phyloP scores from a whole-genome alignment of 2,113 vertebrate genomes.

The Halichoeres trimaculatus region DNA sequence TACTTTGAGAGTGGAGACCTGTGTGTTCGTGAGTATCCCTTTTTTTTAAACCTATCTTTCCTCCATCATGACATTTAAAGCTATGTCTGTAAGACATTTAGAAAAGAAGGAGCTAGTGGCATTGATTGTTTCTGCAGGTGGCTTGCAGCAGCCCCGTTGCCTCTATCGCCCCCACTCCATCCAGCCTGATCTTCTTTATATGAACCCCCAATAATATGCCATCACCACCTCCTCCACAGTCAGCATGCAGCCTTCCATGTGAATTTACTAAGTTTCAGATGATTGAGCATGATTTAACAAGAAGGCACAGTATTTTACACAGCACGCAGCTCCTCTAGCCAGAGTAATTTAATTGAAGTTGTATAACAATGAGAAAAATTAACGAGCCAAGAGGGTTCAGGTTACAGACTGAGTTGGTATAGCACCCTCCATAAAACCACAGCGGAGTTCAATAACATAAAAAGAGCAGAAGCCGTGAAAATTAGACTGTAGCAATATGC shows the following conservation, averaged over 20 bases:
- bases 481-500: conserved; percentile 49
- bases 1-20: conserved; percentile 96
- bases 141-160: background rate
- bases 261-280: conserved; percentile 41
- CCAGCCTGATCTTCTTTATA: conserved; percentile 15
- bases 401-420: conserved; percentile 64
- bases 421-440: conserved; percentile 69
- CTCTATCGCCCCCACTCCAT: background rate
- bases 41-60: conserved; percentile 47
- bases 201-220: conserved; percentile 13
- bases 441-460: conserved; percentile 68
- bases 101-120: conserved; percentile 43
- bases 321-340: conserved; percentile 35
- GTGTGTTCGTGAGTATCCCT: conserved; percentile 92
- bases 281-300: conserved; percentile 43
- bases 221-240: conserved; percentile 7
- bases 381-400: conserved; percentile 62
- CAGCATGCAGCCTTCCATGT: conserved; percentile 13
- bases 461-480: conserved; percentile 66
- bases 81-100: conserved; percentile 51
- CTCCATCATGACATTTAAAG: conserved; percentile 59
- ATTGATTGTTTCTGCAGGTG: conserved; percentile 36
- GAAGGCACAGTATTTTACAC: conserved; percentile 45
- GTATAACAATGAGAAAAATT: conserved; percentile 78
- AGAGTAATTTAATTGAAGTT: conserved; percentile 74